A percentile compares a stretch with the other conserved stretches of the same genome.
These are phyloP conservation scores for Corvus hawaiiensis DNA, from an alignment of 2,113 vertebrate genomes.

Conservation along the genomic window DNA sequence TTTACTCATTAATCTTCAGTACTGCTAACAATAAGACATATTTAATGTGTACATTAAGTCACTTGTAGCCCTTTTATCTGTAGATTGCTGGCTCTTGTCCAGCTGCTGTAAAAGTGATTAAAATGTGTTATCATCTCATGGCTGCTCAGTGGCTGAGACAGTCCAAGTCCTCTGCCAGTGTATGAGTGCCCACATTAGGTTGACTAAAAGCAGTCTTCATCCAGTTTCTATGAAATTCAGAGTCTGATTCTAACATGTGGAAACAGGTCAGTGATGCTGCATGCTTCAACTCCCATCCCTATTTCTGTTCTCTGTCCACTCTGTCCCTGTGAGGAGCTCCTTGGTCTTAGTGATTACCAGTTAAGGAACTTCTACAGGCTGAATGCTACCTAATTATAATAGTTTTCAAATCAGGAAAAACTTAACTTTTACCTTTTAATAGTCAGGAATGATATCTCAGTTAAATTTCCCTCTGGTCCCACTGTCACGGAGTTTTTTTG, in stretches of 20 bases:
- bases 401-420: background rate
- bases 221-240: background rate
- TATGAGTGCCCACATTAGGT: background rate
- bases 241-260: background rate
- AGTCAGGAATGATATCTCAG: background rate
- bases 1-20: conserved; percentile 30
- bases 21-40: background rate
- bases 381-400: background rate
- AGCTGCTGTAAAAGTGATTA: conserved; percentile 3
- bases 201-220: background rate
- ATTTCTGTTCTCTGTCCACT: background rate
- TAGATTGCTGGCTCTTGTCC: background rate
- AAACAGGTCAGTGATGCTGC: background rate
- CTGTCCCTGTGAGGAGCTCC: background rate
- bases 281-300: background rate
- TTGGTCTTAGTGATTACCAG: background rate
- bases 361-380: background rate
- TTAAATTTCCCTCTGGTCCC: background rate
- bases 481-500: background rate
- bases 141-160: background rate
- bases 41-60: background rate
- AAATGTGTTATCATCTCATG: background rate
- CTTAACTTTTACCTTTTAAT: background rate
- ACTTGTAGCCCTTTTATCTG: conserved; percentile 1
- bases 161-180: background rate